A percentile compares a stretch with the other conserved stretches of the same genome.
phyloP scores from a whole-genome alignment of 2,888 invertebrate genomes.

The Acrobasis repandana region DNA sequence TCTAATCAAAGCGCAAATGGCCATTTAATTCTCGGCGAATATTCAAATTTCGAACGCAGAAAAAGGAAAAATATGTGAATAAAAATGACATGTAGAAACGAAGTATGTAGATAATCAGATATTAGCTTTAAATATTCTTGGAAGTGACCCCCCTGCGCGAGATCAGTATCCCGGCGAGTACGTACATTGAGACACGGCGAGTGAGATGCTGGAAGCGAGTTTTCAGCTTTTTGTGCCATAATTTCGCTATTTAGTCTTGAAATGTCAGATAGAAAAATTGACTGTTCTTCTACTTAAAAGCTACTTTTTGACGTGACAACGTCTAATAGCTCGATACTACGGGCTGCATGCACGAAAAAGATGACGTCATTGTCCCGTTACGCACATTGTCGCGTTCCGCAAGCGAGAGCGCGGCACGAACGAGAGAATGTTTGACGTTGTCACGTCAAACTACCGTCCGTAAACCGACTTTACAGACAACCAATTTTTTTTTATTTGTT shows the following conservation, averaged over 20 bases:
- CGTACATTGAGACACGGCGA: conserved; percentile 2
- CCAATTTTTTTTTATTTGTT: too few species aligned
- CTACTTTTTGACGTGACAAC: too few species aligned
- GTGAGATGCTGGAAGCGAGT: not conserved
- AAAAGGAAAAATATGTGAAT: conserved; percentile 17
- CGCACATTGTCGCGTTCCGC: too few species aligned
- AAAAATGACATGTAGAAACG: conserved; percentile 23
- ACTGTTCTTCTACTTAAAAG: too few species aligned
- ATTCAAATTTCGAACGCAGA: conserved; percentile 16
- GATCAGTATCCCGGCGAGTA: conserved; percentile 27
- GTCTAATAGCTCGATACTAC: too few species aligned
- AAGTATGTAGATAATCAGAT: conserved; percentile 30
- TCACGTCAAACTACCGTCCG: too few species aligned
- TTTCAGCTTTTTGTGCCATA: not conserved
- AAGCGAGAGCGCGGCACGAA: too few species aligned
- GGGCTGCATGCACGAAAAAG: too few species aligned
- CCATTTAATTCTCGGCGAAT: conserved; percentile 1
- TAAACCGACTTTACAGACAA: too few species aligned
- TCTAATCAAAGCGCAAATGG: conserved; percentile 1
- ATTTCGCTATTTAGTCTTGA: not conserved
- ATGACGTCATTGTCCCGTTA: too few species aligned
- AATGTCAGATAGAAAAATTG: too few species aligned
- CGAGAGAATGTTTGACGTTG: too few species aligned
- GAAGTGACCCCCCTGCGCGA: conserved; percentile 36
- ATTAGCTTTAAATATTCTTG: conserved; percentile 30